Evolutionary conservation across 2,888 invertebrate species (phyloP).

Genomic region (Lithophane semibrunnea): DNA sequence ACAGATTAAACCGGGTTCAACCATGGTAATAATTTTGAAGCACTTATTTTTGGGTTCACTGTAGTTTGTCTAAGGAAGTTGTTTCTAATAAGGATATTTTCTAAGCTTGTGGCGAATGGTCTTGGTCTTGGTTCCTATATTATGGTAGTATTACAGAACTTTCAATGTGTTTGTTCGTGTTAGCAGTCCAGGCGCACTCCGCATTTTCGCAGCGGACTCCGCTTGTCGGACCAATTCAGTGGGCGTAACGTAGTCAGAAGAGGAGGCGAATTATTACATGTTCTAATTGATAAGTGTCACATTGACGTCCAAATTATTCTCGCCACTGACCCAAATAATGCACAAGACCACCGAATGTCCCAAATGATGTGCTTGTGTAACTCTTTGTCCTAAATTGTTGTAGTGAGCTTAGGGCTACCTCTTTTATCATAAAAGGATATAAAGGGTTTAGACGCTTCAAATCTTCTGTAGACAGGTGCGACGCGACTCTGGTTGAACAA

Average conservation of each 20-base stretch:
- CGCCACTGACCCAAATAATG: background rate
- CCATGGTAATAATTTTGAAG: conserved; percentile 27
- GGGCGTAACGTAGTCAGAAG: no score
- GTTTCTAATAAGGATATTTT: background rate
- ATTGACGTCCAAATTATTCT: conserved; percentile 1
- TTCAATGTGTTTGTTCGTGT: background rate
- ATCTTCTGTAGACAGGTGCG: no score
- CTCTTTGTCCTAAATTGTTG: conserved; percentile 5
- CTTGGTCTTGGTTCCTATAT: no score
- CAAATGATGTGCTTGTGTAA: conserved; percentile 1
- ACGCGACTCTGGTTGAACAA: no score
- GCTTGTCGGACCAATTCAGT: no score
- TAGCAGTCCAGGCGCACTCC: background rate
- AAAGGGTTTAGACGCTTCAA: no score
- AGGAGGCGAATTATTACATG: background rate
- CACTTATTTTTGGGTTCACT: background rate
- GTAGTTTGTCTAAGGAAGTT: conserved; percentile 7
- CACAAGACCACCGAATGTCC: background rate
- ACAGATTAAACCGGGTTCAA: conserved; percentile 20
- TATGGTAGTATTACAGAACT: background rate
- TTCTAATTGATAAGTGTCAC: conserved; percentile 4
- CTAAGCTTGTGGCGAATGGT: background rate
- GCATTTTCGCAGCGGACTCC: no score
- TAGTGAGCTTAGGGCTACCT: background rate
- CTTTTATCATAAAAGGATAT: background rate